Conservation (phyloP, 1,140 invertebrate species). For the Pseudoatta argentina region DNA sequence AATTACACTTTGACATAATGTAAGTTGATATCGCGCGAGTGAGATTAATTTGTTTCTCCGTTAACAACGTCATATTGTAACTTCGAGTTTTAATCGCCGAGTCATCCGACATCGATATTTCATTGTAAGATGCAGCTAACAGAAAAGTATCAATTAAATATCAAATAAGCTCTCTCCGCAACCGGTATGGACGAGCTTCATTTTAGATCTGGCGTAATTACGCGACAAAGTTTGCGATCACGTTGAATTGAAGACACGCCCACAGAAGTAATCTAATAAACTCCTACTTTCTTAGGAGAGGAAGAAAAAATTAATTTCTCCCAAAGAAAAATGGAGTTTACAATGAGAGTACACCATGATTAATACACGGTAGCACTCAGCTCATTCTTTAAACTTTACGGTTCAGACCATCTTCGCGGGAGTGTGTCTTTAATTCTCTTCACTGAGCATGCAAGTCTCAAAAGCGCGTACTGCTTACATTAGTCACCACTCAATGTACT, state of each 20-base stretch:
- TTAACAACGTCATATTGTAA: background rate
- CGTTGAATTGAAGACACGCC: slow-evolving; percentile 20
- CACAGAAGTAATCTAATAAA: background rate
- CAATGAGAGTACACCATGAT: background rate
- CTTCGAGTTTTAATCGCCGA: background rate
- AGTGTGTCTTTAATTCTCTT: background rate
- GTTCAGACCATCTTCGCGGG: background rate
- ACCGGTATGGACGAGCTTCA: background rate
- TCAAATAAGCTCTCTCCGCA: background rate
- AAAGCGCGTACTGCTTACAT: slow-evolving; percentile 25
- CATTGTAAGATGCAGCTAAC: background rate
- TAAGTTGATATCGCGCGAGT: slow-evolving; percentile 13
- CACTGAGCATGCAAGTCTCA: background rate
- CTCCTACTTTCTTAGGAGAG: background rate
- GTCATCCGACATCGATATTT: slow-evolving; percentile 2
- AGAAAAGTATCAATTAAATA: slow-evolving; percentile 8
- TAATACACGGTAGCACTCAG: slow-evolving; percentile 8
- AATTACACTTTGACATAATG: slow-evolving; percentile 10
- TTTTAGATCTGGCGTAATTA: background rate
- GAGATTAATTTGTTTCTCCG: slow-evolving; percentile 8
- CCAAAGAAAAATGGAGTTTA: slow-evolving; percentile 12
- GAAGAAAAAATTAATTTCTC: slow-evolving; percentile 10
- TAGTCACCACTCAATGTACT: slow-evolving; percentile 16
- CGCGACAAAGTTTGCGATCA: background rate
- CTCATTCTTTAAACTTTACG: background rate